Conservation (phyloP, 2,797 vertebrate species). For the Lerista edwardsae region DNA sequence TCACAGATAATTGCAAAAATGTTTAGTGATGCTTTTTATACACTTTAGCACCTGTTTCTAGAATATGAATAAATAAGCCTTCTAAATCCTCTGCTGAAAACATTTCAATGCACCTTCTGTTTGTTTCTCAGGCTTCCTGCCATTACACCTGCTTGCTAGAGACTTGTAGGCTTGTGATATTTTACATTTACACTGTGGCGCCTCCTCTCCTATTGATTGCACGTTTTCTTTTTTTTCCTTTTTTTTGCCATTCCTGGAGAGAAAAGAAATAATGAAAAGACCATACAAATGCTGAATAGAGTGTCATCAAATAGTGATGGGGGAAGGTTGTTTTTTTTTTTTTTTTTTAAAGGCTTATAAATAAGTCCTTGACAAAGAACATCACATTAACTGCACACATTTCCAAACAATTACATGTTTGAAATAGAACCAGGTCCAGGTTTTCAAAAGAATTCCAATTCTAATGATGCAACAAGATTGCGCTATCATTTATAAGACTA, state of each 20-base stretch:
- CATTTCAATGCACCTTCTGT: conserved; percentile 20
- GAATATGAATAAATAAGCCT: not conserved
- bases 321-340: too few relatives aligned
- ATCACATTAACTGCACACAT: not conserved
- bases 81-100: conserved; percentile 4
- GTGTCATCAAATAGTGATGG: conserved; percentile 6
- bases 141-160: conserved; percentile 35
- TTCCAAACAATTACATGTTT: conserved; percentile 6
- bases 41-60: not conserved
- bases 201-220: conserved; percentile 22
- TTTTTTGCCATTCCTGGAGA: conserved; percentile 10
- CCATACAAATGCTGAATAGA: conserved; percentile 1
- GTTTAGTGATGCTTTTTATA: conserved; percentile 1
- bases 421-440: not conserved
- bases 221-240: conserved; percentile 6
- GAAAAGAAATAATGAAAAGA: conserved; percentile 13
- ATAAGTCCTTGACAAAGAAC: conserved; percentile 12
- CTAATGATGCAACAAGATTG: not conserved
- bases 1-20: not conserved
- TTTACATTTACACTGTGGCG: conserved; percentile 2
- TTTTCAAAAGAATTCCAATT: not conserved
- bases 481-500: not conserved
- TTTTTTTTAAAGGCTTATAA: not conserved
- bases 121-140: conserved; percentile 1
- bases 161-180: not conserved